Conservation (phyloP, 2,113 vertebrate genomes). For the Nyctereutes procyonoides region DNA sequence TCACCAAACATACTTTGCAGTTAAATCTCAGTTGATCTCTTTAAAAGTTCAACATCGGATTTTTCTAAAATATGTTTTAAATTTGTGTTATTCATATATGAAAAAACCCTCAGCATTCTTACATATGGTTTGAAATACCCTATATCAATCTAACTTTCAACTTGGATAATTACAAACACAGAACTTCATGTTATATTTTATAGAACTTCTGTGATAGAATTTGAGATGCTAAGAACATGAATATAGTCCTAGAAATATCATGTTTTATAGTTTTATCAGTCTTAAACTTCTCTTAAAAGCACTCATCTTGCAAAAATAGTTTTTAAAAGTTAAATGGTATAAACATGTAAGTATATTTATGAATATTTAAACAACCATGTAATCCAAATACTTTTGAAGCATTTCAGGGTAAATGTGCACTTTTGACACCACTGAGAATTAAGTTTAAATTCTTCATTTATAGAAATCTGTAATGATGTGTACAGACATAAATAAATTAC, state of each 20-base stretch:
- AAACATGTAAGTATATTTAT: neutral
- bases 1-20: neutral
- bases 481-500: neutral
- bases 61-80: constrained; percentile 20
- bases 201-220: neutral
- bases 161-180: constrained; percentile 30
- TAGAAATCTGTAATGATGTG: neutral
- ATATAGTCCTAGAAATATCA: neutral
- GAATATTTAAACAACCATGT: neutral
- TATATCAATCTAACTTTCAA: neutral
- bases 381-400: neutral
- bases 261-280: neutral
- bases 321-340: neutral
- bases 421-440: neutral
- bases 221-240: neutral
- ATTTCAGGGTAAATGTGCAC: neutral
- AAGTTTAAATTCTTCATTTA: neutral
- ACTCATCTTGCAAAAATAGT: neutral
- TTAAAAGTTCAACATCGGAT: neutral
- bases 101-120: neutral
- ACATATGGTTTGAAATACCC: neutral
- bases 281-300: constrained; percentile 24
- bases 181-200: constrained; percentile 35
- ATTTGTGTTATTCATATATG: neutral
- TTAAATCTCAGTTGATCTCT: neutral